phyloP scores from a whole-genome alignment of 2,113 vertebrate genomes.

The Dissostichus mawsoni region DNA sequence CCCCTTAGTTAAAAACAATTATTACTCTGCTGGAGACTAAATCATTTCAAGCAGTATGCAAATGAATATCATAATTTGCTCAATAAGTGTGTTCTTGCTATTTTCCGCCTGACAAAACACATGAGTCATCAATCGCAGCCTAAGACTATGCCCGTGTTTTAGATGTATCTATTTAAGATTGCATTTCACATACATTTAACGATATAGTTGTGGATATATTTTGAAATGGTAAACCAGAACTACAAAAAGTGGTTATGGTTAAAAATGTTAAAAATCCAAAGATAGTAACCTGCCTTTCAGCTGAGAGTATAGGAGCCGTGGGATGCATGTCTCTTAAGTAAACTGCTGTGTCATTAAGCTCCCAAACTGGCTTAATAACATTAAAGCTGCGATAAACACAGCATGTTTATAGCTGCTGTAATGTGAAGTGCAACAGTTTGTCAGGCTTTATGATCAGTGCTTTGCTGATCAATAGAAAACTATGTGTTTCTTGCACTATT shows the following conservation, averaged over 20 bases:
- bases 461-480: slow-evolving; percentile 20
- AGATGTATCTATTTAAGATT: background rate
- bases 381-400: background rate
- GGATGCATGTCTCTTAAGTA: background rate
- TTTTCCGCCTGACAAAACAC: background rate
- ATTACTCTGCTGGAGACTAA: slow-evolving; percentile 3
- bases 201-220: background rate
- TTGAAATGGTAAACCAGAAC: background rate
- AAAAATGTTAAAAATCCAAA: background rate
- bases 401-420: slow-evolving; percentile 14
- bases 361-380: slow-evolving; percentile 15
- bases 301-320: background rate
- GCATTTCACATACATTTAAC: background rate
- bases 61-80: slow-evolving; percentile 11
- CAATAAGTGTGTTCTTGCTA: background rate
- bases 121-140: background rate
- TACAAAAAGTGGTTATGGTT: background rate
- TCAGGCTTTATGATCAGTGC: slow-evolving; percentile 31
- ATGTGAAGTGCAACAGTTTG: slow-evolving; percentile 24
- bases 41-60: background rate
- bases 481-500: slow-evolving; percentile 3
- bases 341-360: slow-evolving; percentile 21
- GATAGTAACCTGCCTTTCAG: background rate
- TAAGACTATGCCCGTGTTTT: background rate
- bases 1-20: background rate